Conservation (phyloP, 2,888 invertebrate species). For the Druceiella hillmani region DNA sequence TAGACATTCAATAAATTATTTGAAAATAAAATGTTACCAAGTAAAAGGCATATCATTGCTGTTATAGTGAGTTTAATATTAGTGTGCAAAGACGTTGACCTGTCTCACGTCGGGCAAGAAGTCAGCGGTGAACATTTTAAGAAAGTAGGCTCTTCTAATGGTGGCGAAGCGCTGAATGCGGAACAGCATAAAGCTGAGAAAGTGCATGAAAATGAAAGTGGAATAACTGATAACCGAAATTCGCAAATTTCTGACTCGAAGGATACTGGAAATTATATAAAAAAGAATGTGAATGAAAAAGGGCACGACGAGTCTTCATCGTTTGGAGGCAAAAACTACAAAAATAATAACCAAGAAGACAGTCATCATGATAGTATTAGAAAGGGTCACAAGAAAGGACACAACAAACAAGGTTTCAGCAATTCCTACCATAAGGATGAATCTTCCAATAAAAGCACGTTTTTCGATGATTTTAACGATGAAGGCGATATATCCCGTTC, state of each 20-base stretch:
- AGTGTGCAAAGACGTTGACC: no score
- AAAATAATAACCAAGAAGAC: conserved; percentile 44
- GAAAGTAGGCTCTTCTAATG: conserved; percentile 41
- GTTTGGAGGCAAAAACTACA: conserved; percentile 40
- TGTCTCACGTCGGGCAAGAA: no score
- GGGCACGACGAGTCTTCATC: conserved; percentile 41
- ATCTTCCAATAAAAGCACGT: conserved; percentile 62
- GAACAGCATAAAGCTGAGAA: conserved; percentile 46
- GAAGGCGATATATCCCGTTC: conserved; percentile 45
- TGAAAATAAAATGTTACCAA: no score
- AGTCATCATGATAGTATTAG: conserved; percentile 40
- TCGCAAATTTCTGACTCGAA: conserved; percentile 43
- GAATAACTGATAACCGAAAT: conserved; percentile 40
- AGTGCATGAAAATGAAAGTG: conserved; percentile 40
- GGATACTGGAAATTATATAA: conserved; percentile 44
- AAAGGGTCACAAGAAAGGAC: conserved; percentile 59
- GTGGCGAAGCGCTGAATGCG: conserved; percentile 38
- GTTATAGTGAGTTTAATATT: no score
- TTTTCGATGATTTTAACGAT: conserved; percentile 57
- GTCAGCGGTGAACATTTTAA: conserved; percentile 46
- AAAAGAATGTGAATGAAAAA: conserved; percentile 45
- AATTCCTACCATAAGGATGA: conserved; percentile 68
- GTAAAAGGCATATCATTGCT: no score
- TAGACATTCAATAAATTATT: no score
- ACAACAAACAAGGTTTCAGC: conserved; percentile 62